A percentile compares a stretch with the other conserved stretches of the same genome.
phyloP scores from a whole-genome alignment of 2,113 vertebrate species.

The Calonectris borealis region DNA sequence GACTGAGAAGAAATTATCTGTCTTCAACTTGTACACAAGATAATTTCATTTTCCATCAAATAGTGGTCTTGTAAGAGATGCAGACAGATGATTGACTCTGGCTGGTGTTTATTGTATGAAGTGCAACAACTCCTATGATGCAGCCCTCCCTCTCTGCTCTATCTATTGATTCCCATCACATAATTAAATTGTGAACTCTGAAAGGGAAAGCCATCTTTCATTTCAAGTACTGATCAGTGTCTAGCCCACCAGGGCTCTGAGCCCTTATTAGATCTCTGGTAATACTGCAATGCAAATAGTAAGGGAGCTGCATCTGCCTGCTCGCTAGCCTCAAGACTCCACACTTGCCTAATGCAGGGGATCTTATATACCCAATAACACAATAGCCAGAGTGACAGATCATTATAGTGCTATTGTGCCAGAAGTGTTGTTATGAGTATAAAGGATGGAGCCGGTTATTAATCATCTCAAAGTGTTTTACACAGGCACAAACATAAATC shows the following conservation, averaged over 20 bases:
- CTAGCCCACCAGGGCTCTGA: neutral
- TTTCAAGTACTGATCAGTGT: neutral
- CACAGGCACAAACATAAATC: neutral
- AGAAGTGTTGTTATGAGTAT: conserved; percentile 29
- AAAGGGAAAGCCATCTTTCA: conserved; percentile 31
- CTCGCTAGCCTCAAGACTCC: neutral
- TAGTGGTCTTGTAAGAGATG: neutral
- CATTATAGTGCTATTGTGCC: conserved; percentile 2
- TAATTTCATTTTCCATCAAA: conserved; percentile 2
- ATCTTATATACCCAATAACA: neutral
- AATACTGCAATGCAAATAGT: neutral
- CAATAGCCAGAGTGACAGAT: neutral
- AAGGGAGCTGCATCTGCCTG: neutral
- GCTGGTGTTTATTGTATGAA: neutral
- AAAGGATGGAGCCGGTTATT: conserved; percentile 33
- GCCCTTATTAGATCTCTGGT: neutral
- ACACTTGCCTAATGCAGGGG: neutral
- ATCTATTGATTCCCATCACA: conserved; percentile 19
- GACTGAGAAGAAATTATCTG: neutral
- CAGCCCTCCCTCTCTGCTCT: neutral
- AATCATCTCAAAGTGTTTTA: conserved; percentile 37
- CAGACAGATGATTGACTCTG: neutral
- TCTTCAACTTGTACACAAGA: neutral
- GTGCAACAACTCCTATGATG: neutral
- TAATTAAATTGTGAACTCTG: conserved; percentile 54